phyloP scores from a whole-genome alignment of 2,888 invertebrate species.

The Amphiduros pacificus region DNA sequence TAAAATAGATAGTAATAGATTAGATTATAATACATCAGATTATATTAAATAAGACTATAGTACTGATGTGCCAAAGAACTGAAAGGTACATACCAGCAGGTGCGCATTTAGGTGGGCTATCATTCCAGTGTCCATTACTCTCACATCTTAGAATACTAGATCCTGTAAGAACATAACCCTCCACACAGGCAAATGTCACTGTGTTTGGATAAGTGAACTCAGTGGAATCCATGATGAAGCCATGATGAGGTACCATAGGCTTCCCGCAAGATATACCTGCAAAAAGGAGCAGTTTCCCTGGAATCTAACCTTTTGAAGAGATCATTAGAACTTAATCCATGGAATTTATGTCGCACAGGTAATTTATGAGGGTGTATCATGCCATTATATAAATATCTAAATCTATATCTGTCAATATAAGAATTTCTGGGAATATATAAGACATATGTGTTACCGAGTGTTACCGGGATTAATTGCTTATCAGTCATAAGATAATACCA shows the following conservation, averaged over 20 bases:
- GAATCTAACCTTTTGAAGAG: no score
- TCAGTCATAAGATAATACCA: no score
- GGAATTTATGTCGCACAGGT: no score
- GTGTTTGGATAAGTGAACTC: conserved; percentile 20
- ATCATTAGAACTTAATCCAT: no score
- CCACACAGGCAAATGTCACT: conserved; percentile 9
- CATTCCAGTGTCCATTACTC: conserved; percentile 14
- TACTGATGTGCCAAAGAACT: no score
- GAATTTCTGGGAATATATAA: no score
- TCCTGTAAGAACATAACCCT: conserved; percentile 15
- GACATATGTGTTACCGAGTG: no score
- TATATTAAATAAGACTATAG: background rate
- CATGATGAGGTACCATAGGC: conserved; percentile 3
- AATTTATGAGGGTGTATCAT: no score
- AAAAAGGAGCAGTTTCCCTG: no score
- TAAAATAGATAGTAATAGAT: background rate
- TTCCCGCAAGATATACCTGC: conserved; percentile 13
- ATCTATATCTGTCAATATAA: no score
- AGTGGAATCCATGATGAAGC: conserved; percentile 5
- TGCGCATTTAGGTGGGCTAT: conserved; percentile 4
- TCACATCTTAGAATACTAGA: conserved; percentile 10
- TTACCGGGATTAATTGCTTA: no score
- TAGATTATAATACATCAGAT: background rate
- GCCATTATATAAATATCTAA: no score
- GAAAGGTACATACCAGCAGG: conserved; percentile 5